Evolutionary conservation across 2,888 invertebrate species (phyloP).

Genomic region (Epirrhoe tristata): DNA sequence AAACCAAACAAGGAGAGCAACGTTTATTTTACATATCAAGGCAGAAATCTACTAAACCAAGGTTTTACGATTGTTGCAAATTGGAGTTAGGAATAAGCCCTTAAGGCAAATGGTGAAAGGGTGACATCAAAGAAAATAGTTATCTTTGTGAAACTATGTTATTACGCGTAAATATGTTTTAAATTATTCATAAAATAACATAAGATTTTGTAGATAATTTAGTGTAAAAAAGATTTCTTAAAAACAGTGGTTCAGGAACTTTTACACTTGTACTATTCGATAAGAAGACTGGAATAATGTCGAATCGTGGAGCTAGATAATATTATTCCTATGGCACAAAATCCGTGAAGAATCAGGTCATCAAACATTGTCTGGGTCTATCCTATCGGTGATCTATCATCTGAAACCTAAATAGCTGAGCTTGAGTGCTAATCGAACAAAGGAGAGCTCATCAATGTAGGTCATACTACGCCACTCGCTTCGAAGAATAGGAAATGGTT

Average conservation of each 20-base stretch:
- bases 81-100: slow-evolving; percentile 13
- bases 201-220: no score
- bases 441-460: background rate
- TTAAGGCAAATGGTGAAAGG: slow-evolving; percentile 27
- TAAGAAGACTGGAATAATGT: no score
- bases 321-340: background rate
- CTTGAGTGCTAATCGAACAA: background rate
- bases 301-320: no score
- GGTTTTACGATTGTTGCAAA: slow-evolving; percentile 5
- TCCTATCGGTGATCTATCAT: background rate
- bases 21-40: background rate
- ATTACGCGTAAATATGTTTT: background rate
- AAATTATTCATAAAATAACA: no score
- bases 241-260: no score
- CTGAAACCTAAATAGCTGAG: background rate
- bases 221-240: no score
- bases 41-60: background rate
- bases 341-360: background rate
- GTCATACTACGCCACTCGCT: background rate
- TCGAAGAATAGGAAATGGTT: slow-evolving; percentile 45
- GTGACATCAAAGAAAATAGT: slow-evolving; percentile 28
- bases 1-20: background rate
- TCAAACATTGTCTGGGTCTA: background rate
- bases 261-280: no score
- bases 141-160: slow-evolving; percentile 21